These are phyloP conservation scores for Morinoia aosen DNA, from an alignment of 2,888 invertebrate species.

Conservation along the genomic window DNA sequence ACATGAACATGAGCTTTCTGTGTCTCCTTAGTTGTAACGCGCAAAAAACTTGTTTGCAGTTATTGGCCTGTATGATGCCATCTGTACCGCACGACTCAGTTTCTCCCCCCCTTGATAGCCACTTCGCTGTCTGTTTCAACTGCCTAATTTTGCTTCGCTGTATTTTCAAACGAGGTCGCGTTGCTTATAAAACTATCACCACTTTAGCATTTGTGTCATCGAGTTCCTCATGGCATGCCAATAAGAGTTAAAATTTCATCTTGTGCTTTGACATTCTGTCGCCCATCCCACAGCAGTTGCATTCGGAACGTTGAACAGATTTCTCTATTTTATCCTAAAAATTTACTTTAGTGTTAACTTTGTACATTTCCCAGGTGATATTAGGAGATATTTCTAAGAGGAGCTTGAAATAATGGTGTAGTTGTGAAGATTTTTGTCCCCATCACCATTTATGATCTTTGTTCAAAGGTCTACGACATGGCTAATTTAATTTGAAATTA, in stretches of 20 bases:
- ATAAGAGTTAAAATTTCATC: neutral
- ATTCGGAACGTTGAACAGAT: neutral
- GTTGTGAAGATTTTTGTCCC: neutral
- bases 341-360: no score
- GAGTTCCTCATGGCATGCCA: neutral
- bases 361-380: neutral
- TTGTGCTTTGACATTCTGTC: neutral
- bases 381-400: neutral
- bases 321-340: neutral
- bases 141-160: no score
- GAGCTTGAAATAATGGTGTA: neutral
- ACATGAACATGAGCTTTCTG: neutral
- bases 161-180: no score
- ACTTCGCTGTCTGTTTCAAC: neutral
- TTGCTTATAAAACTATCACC: no score
- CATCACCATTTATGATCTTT: neutral
- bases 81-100: neutral
- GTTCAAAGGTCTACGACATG: no score
- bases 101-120: neutral
- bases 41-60: neutral
- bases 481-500: no score
- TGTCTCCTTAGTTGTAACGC: neutral
- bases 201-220: no score
- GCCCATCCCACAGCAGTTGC: neutral
- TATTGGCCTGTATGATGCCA: neutral